Percentiles rank a stretch among this genome's conserved stretches.
Evolutionary conservation across 2,888 invertebrate genomes (phyloP).

Genomic region (Trachelus troglodyta): DNA sequence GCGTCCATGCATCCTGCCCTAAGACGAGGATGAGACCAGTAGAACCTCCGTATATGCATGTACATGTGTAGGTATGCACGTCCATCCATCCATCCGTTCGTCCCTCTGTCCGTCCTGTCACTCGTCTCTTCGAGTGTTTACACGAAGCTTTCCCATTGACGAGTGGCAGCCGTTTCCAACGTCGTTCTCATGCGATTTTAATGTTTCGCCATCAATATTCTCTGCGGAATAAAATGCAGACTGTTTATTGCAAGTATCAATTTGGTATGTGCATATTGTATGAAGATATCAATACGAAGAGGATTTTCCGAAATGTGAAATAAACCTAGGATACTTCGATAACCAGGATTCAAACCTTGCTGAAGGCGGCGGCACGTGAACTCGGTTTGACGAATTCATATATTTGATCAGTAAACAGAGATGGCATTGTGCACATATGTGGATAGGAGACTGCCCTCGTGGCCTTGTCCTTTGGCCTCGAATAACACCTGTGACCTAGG

Average conservation of each 20-base stretch:
- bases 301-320: conserved; percentile 6
- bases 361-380: background rate
- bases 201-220: no score
- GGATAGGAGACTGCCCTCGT: background rate
- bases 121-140: conserved; percentile 6
- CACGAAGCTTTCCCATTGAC: conserved; percentile 1
- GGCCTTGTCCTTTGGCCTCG: conserved; percentile 4
- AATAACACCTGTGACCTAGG: conserved; percentile 4
- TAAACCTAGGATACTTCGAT: background rate
- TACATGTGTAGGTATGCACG: background rate
- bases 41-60: no score
- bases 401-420: conserved; percentile 1
- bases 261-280: background rate
- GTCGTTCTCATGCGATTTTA: no score
- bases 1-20: no score
- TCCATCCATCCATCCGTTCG: background rate
- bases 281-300: conserved; percentile 13
- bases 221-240: no score
- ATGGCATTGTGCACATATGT: background rate
- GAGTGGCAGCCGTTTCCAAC: conserved; percentile 1
- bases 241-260: no score
- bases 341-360: no score
- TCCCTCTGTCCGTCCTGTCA: background rate
- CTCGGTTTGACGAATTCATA: conserved; percentile 3
- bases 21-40: no score